phyloP scores from a whole-genome alignment of 1,140 invertebrate genomes.

The Drosophila kurseongensis region DNA sequence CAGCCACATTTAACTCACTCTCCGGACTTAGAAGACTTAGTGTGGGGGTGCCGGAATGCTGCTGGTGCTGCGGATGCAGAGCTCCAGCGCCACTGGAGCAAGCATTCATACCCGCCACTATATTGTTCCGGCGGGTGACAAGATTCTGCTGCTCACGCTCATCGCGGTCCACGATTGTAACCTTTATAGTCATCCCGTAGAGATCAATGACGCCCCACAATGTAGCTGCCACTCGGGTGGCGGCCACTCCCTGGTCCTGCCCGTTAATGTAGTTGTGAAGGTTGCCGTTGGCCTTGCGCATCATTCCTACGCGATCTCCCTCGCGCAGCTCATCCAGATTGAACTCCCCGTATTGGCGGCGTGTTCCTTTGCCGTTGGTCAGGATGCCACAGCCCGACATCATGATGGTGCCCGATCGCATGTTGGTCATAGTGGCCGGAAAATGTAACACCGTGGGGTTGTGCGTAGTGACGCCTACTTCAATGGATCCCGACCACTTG shows the following conservation, averaged over 20 bases:
- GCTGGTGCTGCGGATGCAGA: slow-evolving; percentile 86
- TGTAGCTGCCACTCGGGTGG: slow-evolving; percentile 89
- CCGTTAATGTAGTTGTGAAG: slow-evolving; percentile 98
- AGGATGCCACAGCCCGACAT: slow-evolving; percentile 98
- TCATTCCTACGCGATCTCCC: slow-evolving; percentile 92
- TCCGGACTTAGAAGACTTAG: slow-evolving; percentile 75
- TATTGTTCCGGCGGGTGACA: slow-evolving; percentile 89
- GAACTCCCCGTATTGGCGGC: slow-evolving; percentile 96
- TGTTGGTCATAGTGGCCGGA: slow-evolving; percentile 98
- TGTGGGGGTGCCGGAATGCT: slow-evolving; percentile 66
- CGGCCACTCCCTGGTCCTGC: slow-evolving; percentile 95
- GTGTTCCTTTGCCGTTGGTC: slow-evolving; percentile 96
- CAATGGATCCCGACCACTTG: slow-evolving; percentile 97
- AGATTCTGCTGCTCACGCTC: slow-evolving; percentile 92
- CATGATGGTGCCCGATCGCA: slow-evolving; percentile 97
- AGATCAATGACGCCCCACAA: slow-evolving; percentile 97
- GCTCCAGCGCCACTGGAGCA: slow-evolving; percentile 88
- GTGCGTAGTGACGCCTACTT: slow-evolving; percentile 97
- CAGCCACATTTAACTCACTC: slow-evolving; percentile 69
- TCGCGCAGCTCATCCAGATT: slow-evolving; percentile 97
- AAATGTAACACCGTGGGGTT: slow-evolving; percentile 95
- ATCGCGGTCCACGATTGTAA: slow-evolving; percentile 92
- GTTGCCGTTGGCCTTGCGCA: slow-evolving; percentile 92
- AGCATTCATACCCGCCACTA: slow-evolving; percentile 81
- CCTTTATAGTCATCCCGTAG: slow-evolving; percentile 98